These are phyloP conservation scores for Centropyge bicolor DNA, from an alignment of 2,797 vertebrate genomes.

Conservation along the genomic window DNA sequence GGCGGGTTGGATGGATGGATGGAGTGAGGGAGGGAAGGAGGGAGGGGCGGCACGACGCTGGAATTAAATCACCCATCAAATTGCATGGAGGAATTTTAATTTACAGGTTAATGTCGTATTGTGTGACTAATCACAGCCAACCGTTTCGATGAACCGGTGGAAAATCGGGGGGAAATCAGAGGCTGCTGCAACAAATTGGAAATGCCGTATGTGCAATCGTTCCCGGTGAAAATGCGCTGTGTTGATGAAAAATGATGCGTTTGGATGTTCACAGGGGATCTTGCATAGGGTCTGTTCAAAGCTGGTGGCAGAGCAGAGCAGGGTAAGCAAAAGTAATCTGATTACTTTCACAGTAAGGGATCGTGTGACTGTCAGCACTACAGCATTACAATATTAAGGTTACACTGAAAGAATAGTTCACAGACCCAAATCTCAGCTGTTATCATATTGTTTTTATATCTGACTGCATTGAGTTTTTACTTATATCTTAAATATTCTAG, in stretches of 20 bases:
- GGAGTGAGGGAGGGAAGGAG: slow-evolving; percentile 80
- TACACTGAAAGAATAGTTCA: no score
- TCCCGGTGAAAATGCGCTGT: slow-evolving; percentile 37
- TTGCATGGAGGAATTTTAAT: slow-evolving; percentile 99
- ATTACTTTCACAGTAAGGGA: not conserved
- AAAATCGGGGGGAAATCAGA: slow-evolving; percentile 70
- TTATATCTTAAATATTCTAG: no score
- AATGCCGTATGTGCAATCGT: slow-evolving; percentile 64
- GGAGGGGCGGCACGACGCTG: slow-evolving; percentile 82
- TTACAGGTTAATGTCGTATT: slow-evolving; percentile 99
- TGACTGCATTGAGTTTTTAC: no score
- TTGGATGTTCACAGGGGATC: slow-evolving; percentile 16
- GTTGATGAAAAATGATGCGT: slow-evolving; percentile 18
- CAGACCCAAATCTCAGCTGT: no score
- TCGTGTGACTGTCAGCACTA: no score
- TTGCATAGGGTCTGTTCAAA: slow-evolving; percentile 12
- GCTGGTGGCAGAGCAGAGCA: not conserved
- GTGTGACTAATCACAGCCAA: slow-evolving; percentile 99
- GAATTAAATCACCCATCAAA: slow-evolving; percentile 99
- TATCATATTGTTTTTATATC: no score
- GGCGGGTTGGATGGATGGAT: slow-evolving; percentile 32
- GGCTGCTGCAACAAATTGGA: slow-evolving; percentile 76
- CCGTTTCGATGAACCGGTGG: slow-evolving; percentile 92
- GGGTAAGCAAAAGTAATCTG: not conserved
- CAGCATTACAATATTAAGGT: no score